Base-by-base conservation (phyloP, 2,797 vertebrate species). In the Enteromius unitaeniatus region DNA sequence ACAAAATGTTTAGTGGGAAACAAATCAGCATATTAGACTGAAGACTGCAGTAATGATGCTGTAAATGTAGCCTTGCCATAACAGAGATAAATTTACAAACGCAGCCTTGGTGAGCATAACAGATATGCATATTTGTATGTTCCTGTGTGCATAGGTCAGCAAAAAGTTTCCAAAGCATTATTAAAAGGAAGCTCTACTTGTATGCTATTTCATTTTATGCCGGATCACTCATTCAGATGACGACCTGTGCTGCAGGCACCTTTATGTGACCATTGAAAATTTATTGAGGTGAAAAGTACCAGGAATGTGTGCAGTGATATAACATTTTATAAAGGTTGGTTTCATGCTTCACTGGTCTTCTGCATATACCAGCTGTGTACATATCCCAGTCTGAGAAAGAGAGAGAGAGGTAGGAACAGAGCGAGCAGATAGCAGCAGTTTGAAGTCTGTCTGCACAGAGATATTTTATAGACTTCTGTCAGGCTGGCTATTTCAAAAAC, bases 401-500 rank as follows among this genome's bases (percentile, higher is more conserved):
- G 65, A 17, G 37, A 83, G 49, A 64, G 23, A 79, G 26, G 67
- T 5, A 47, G 40, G 19, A 6, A 34, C 0, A 64, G 69, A 74
- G 4, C 42, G 73, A 26, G 60, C n/a, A 45, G 82, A 40, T 17
- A 82, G 34, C 31, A 49, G 3, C 28, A 64, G 73, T 74, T 42
- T 64, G 42, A 86, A 62, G 85, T 65, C 75, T 70, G 70, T 47
- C 45, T 82, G 53, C 45, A 78, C 34, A 40, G 69, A 76, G 77
- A 78, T 70, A 64, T 62, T 73, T 81, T 65, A 81, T 47, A 80
- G 47, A 85, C 60, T 68, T 76, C 69, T 81, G 79, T 45, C 37
- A 72, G 51, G 62, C 82, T 23, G 51, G n/a, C 19, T 62, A 84
- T 82, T 85, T 42, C 23, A 79, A 82, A 70, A 78, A 81, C 78